A percentile compares a stretch with the other conserved stretches of the same genome.
Conservation (phyloP, 30 jellyfish, hydroid and myxozoan genomes). For the Mastigias papua region DNA sequence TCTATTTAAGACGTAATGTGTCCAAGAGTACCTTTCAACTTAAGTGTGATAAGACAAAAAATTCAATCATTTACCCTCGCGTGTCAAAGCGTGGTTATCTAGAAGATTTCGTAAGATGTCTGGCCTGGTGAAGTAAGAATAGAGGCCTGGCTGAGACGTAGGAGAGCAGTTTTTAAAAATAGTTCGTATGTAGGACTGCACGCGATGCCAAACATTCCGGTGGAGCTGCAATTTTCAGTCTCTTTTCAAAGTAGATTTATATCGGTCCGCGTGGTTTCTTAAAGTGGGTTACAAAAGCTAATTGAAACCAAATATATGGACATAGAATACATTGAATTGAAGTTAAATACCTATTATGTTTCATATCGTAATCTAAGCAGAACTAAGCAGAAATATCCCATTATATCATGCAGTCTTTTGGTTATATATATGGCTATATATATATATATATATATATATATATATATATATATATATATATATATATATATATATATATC, state of each 20-base stretch:
- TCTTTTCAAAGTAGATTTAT: background rate
- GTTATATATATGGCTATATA: no score
- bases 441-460: no score
- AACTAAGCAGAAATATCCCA: no score
- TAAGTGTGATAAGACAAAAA: background rate
- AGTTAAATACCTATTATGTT: background rate
- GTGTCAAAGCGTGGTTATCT: background rate
- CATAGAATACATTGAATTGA: background rate
- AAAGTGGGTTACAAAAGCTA: background rate
- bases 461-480: no score
- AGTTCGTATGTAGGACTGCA: background rate
- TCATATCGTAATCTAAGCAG: no score
- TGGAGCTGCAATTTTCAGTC: background rate
- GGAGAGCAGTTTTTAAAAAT: background rate
- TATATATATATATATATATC: no score
- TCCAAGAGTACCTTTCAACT: background rate
- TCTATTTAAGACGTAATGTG: constrained; percentile 4
- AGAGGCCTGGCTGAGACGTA: background rate
- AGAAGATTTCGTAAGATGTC: background rate
- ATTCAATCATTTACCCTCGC: background rate
- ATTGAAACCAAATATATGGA: background rate
- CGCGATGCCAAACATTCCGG: background rate
- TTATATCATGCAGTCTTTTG: no score
- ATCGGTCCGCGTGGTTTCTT: background rate
- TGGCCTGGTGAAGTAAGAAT: background rate